These are phyloP conservation scores for Ambastaia sidthimunki DNA, from an alignment of 2,797 vertebrate genomes.

Conservation along the genomic window DNA sequence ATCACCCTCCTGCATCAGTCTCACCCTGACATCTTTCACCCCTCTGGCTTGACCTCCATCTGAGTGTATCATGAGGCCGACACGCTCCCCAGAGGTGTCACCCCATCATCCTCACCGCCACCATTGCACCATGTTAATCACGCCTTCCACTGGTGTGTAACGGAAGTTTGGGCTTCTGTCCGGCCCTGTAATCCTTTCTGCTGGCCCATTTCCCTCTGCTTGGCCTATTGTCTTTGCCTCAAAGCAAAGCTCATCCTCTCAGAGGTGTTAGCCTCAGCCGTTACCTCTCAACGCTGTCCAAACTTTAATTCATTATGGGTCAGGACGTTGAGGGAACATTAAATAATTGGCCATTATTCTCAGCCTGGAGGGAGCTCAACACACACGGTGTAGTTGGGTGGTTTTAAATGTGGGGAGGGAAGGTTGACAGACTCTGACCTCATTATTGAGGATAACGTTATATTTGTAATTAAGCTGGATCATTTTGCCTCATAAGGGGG, in stretches of 20 bases:
- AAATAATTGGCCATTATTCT: conserved; percentile 48
- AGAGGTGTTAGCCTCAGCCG: conserved; percentile 30
- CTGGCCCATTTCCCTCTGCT: conserved; percentile 15
- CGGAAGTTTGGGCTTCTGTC: conserved; percentile 25
- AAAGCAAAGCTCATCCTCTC: conserved; percentile 5
- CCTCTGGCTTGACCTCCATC: conserved; percentile 14
- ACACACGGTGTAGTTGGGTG: conserved; percentile 52
- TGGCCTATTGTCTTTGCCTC: conserved; percentile 21
- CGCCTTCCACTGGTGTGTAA: conserved; percentile 25
- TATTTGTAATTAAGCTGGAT: conserved; percentile 66
- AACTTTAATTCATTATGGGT: conserved; percentile 32
- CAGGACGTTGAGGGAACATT: conserved; percentile 11
- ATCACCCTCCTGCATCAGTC: neutral
- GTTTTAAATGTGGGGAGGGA: conserved; percentile 48
- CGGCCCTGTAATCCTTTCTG: conserved; percentile 17
- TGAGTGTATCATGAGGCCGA: conserved; percentile 11
- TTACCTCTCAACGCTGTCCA: conserved; percentile 14
- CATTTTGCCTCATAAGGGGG: conserved; percentile 46
- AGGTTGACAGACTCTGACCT: conserved; percentile 44
- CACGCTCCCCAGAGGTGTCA: conserved; percentile 4
- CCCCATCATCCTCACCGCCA: neutral
- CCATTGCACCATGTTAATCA: conserved; percentile 22
- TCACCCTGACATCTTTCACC: conserved; percentile 8
- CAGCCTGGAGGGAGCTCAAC: conserved; percentile 27
- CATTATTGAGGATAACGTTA: conserved; percentile 55